Evolutionary conservation across 2,888 invertebrate species (phyloP).

Genomic region (Strigamia crassipes): DNA sequence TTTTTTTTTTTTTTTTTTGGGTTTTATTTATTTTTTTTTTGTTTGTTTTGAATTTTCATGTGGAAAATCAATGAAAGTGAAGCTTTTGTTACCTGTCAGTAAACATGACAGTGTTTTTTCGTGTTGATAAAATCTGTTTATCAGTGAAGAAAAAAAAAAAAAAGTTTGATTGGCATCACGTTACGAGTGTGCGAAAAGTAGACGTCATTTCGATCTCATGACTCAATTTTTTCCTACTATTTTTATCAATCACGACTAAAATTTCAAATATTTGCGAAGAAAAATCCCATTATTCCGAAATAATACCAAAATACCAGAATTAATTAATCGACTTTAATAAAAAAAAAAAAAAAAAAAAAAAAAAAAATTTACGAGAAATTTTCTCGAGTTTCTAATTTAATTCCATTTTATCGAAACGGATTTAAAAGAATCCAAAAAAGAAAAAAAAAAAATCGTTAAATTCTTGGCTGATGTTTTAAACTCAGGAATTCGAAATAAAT

Average conservation of each 20-base stretch:
- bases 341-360: too few relatives aligned
- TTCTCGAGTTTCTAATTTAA: background rate
- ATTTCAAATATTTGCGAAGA: background rate
- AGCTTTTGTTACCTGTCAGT: constrained; percentile 7
- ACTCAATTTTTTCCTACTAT: constrained; percentile 12
- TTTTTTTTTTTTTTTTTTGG: background rate
- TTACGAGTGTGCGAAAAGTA: background rate
- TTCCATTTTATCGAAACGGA: constrained; percentile 5
- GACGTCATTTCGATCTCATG: constrained; percentile 8
- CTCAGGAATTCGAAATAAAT: background rate
- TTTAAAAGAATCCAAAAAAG: background rate
- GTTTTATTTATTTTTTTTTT: background rate
- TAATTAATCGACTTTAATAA: background rate
- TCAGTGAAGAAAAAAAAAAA: background rate
- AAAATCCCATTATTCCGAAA: background rate
- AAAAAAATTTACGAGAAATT: background rate
- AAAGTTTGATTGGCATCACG: background rate
- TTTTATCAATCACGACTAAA: background rate
- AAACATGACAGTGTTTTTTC: background rate
- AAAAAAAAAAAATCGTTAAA: background rate
- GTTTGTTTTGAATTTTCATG: constrained; percentile 9
- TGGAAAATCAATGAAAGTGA: background rate
- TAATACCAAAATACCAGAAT: background rate
- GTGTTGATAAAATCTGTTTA: background rate
- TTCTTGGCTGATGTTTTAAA: constrained; percentile 15